These are phyloP conservation scores for Ormyrus thymus DNA, from an alignment of 2,888 invertebrate genomes.

Conservation along the genomic window DNA sequence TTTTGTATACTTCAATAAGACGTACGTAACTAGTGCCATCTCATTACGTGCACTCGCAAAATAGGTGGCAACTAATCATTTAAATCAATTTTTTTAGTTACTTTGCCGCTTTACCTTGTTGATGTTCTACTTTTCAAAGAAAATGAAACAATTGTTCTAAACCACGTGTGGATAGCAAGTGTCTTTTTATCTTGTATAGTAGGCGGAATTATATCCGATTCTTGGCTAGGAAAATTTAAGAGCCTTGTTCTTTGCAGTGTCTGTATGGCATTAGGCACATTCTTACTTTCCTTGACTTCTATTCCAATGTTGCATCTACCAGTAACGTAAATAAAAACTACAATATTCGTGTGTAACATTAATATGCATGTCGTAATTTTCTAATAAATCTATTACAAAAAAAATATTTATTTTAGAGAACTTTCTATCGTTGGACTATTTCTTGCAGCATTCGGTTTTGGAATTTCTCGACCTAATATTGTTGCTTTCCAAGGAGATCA, in stretches of 20 bases:
- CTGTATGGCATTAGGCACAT: no score
- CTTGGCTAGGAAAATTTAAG: background rate
- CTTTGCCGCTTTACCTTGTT: constrained; percentile 14
- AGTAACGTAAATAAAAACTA: no score
- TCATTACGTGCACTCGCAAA: no score
- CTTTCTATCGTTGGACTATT: constrained; percentile 82
- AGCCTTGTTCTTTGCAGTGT: no score
- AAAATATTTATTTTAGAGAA: constrained; percentile 74
- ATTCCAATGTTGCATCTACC: no score
- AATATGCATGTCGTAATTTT: no score
- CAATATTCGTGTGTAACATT: no score
- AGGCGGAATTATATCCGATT: constrained; percentile 25
- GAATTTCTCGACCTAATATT: constrained; percentile 96
- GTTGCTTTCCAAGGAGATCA: constrained; percentile 97
- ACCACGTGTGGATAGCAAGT: background rate
- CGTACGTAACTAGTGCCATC: no score
- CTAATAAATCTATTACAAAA: no score
- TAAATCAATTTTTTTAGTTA: background rate
- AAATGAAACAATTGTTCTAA: background rate
- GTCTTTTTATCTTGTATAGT: background rate
- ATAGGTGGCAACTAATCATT: no score
- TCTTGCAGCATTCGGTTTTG: constrained; percentile 91
- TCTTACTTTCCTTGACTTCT: no score
- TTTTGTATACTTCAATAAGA: no score
- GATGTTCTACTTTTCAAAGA: constrained; percentile 15